Evolutionary conservation across 2,113 vertebrate species (phyloP).

Genomic region (Syngnathoides biaculeatus): DNA sequence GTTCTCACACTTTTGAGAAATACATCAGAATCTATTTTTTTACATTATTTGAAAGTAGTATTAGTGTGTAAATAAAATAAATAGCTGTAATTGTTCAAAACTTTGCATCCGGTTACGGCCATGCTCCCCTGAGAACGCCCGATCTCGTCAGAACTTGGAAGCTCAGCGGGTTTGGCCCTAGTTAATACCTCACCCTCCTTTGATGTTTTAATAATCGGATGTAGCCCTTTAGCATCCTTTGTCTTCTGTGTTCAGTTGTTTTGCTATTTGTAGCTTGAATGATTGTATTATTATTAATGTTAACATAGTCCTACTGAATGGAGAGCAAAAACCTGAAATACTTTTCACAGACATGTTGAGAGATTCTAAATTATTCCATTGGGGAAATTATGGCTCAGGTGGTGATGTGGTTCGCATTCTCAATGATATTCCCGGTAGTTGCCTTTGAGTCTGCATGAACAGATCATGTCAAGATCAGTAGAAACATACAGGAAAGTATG

Average conservation of each 20-base stretch:
- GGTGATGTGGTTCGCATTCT: background rate
- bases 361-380: background rate
- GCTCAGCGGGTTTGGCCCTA: too few relatives aligned
- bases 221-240: background rate
- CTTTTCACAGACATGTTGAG: background rate
- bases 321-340: background rate
- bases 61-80: too few relatives aligned
- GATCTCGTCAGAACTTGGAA: too few relatives aligned
- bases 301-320: background rate
- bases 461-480: background rate
- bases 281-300: too few relatives aligned
- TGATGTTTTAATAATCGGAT: too few relatives aligned
- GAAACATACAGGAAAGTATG: too few relatives aligned
- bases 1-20: constrained; percentile 15
- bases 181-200: too few relatives aligned
- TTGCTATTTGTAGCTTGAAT: background rate
- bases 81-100: too few relatives aligned
- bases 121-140: too few relatives aligned
- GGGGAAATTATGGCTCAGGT: background rate
- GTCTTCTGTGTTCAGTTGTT: background rate
- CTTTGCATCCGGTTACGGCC: too few relatives aligned
- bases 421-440: background rate
- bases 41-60: too few relatives aligned
- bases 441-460: background rate
- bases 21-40: constrained; percentile 7